phyloP scores from a whole-genome alignment of 2,797 vertebrate genomes.

The Myripristis jacobus region DNA sequence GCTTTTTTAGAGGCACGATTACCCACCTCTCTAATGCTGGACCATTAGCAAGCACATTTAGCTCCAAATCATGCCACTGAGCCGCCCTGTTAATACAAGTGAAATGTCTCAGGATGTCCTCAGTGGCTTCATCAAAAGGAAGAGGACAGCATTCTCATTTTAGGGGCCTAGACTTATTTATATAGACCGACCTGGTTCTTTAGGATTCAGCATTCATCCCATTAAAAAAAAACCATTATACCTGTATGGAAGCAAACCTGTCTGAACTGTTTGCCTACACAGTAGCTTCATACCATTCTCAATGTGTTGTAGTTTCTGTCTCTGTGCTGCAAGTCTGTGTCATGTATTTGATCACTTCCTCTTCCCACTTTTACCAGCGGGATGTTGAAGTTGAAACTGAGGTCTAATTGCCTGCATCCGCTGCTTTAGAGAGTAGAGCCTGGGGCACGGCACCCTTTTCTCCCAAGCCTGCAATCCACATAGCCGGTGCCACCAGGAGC shows the following conservation, averaged over 20 bases:
- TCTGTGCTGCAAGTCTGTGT: no score
- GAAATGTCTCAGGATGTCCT: neutral
- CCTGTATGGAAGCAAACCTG: no score
- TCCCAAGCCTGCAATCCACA: no score
- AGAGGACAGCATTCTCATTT: no score
- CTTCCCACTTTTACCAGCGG: neutral
- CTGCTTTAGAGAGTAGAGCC: neutral
- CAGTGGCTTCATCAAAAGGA: neutral
- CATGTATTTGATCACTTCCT: neutral
- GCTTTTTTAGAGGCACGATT: constrained; percentile 18
- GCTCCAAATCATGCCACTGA: constrained; percentile 11
- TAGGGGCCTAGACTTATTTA: no score
- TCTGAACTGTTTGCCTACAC: no score
- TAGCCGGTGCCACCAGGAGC: neutral
- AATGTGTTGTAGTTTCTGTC: neutral
- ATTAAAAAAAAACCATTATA: no score
- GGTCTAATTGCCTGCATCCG: neutral
- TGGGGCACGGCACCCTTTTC: neutral
- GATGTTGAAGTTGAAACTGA: neutral
- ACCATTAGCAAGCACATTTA: constrained; percentile 7
- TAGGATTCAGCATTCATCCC: no score
- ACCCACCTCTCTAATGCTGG: constrained; percentile 1
- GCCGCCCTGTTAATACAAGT: neutral
- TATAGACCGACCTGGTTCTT: no score
- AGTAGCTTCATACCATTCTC: neutral